Conservation (phyloP, 2,113 vertebrate species). For the Sylvietta virens region DNA sequence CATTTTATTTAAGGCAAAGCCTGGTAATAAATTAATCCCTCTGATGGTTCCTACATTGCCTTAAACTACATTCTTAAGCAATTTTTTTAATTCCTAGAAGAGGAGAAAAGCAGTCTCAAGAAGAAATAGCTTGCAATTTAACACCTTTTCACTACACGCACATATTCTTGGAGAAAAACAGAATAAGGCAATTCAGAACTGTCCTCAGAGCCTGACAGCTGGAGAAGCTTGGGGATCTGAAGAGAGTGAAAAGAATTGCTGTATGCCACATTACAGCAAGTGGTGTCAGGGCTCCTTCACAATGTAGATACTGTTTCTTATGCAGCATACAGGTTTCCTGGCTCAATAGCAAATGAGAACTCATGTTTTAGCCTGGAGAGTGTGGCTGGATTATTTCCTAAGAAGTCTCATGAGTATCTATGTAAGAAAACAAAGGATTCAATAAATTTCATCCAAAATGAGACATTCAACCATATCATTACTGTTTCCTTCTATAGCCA, state of each 20-base stretch:
- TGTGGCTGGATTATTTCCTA: neutral
- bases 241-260: neutral
- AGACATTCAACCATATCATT: neutral
- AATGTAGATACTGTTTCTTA: neutral
- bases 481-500: neutral
- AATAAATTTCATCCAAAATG: neutral
- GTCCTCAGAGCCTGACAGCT: neutral
- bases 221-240: neutral
- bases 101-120: neutral
- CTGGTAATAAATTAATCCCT: neutral
- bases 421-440: neutral
- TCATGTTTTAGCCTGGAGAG: neutral
- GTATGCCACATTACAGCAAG: neutral
- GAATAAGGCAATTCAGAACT: neutral
- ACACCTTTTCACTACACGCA: neutral
- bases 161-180: neutral
- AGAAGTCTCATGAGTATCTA: neutral
- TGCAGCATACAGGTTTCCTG: accelerated
- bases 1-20: neutral
- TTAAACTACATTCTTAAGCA: neutral
- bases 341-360: neutral
- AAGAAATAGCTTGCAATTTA: neutral
- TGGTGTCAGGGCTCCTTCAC: neutral
- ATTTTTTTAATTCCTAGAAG: neutral
- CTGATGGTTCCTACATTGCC: neutral